Evolutionary conservation across 37 sponge, comb jelly and placozoan genomes (phyloP).

Genomic region (Mnemiopsis leidyi): DNA sequence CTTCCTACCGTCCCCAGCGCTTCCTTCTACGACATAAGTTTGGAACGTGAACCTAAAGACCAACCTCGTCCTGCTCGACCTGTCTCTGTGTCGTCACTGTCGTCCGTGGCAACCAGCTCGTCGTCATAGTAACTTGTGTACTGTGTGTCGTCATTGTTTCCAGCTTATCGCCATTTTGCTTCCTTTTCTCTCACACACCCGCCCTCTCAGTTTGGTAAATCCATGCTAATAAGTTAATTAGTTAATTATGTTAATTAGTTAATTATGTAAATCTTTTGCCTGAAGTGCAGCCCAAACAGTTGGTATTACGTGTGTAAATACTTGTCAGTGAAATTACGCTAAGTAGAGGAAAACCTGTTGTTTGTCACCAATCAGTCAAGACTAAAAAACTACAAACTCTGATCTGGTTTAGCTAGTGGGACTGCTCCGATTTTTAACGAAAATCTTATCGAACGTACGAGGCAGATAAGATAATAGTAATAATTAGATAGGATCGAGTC

Average conservation of each 20-base stretch:
- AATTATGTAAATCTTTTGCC: too few species aligned
- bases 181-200: background rate
- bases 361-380: too few species aligned
- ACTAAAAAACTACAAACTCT: too few species aligned
- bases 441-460: too few species aligned
- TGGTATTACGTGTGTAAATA: background rate
- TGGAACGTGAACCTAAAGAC: conserved; percentile 61
- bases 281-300: background rate
- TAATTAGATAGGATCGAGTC: too few species aligned
- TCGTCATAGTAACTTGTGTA: background rate
- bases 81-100: conserved; percentile 40
- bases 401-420: too few species aligned
- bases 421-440: too few species aligned
- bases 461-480: too few species aligned
- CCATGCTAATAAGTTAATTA: too few species aligned
- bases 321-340: background rate
- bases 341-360: too few species aligned
- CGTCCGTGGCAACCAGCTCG: conserved; percentile 61
- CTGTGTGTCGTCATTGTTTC: too few species aligned
- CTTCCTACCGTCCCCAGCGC: conserved; percentile 12
- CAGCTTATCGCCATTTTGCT: background rate
- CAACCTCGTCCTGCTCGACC: background rate
- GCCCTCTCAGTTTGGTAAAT: background rate
- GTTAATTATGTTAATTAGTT: too few species aligned
- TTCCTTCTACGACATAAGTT: conserved; percentile 28